Evolutionary conservation across 2,888 invertebrate genomes (phyloP).

Genomic region (Sesamia inferens): DNA sequence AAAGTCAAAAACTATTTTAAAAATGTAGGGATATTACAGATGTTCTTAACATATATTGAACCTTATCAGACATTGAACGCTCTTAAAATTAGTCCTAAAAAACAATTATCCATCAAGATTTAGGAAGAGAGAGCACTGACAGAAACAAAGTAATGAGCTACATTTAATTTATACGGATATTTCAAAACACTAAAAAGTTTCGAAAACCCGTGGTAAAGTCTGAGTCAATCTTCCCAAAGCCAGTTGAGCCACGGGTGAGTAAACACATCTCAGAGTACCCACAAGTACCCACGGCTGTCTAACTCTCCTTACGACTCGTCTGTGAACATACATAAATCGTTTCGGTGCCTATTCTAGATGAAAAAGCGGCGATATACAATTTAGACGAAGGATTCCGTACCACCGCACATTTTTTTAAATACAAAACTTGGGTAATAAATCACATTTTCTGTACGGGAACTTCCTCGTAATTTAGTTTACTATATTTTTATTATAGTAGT

Average conservation of each 20-base stretch:
- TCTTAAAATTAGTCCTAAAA: not conserved
- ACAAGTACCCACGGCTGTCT: conserved; percentile 49
- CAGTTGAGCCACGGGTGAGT: conserved; percentile 69
- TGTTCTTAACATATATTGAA: too few species aligned
- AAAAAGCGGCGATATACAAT: not conserved
- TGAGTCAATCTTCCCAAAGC: conserved; percentile 66
- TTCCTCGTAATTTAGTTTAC: not conserved
- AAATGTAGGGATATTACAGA: too few species aligned
- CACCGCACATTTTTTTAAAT: not conserved
- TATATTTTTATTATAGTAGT: not conserved
- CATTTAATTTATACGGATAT: not conserved
- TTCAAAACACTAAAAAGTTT: conserved; percentile 6
- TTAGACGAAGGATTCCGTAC: not conserved
- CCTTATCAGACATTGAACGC: too few species aligned
- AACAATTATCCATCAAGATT: not conserved
- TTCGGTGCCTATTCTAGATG: conserved; percentile 44
- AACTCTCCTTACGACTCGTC: conserved; percentile 42
- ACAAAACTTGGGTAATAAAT: not conserved
- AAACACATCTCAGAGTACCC: conserved; percentile 66
- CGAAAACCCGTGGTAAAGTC: conserved; percentile 41
- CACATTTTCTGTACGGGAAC: not conserved
- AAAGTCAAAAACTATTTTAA: too few species aligned
- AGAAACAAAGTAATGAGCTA: not conserved
- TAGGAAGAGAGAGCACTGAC: not conserved
- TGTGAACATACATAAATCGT: conserved; percentile 55